Evolutionary conservation across 2,797 vertebrate species (phyloP).

Genomic region (Atherinosoma microstoma): DNA sequence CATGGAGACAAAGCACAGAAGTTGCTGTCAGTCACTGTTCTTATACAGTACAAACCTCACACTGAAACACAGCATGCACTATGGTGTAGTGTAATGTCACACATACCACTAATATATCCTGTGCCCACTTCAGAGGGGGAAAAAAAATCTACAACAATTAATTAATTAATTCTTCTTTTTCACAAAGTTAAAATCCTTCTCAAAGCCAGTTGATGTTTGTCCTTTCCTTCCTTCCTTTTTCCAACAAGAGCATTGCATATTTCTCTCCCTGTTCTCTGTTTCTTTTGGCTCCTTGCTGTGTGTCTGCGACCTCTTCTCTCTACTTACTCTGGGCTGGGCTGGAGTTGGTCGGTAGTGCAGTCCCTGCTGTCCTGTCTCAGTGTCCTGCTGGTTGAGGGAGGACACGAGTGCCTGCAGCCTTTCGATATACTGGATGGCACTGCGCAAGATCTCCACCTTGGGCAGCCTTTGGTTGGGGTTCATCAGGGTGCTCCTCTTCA

Average conservation of each 20-base stretch:
- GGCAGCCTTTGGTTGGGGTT: slow-evolving; percentile 98
- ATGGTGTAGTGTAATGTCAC: slow-evolving; percentile 1
- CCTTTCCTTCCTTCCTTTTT: background rate
- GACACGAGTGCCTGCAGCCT: slow-evolving; percentile 95
- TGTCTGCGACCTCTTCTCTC: slow-evolving; percentile 43
- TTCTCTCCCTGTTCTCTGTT: slow-evolving; percentile 9
- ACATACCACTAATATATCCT: slow-evolving; percentile 15
- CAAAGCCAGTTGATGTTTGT: background rate
- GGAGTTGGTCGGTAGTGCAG: slow-evolving; percentile 82
- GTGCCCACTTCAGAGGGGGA: slow-evolving; percentile 1
- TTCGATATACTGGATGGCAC: slow-evolving; percentile 98
- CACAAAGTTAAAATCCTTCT: background rate
- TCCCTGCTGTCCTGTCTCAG: slow-evolving; percentile 86
- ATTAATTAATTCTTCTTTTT: slow-evolving; percentile 2
- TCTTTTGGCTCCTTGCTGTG: background rate
- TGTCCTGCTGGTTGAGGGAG: slow-evolving; percentile 96
- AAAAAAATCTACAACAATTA: background rate
- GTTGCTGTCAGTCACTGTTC: slow-evolving; percentile 84
- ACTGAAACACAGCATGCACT: slow-evolving; percentile 23
- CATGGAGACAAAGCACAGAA: slow-evolving; percentile 72
- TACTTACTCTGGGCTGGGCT: slow-evolving; percentile 86
- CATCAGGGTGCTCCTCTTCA: slow-evolving; percentile 96
- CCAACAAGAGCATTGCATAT: background rate
- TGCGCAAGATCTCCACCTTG: slow-evolving; percentile 98
- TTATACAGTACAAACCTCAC: slow-evolving; percentile 74